Evolutionary conservation across 2,113 vertebrate genomes (phyloP).

Genomic region (Xyliphius kryptos): DNA sequence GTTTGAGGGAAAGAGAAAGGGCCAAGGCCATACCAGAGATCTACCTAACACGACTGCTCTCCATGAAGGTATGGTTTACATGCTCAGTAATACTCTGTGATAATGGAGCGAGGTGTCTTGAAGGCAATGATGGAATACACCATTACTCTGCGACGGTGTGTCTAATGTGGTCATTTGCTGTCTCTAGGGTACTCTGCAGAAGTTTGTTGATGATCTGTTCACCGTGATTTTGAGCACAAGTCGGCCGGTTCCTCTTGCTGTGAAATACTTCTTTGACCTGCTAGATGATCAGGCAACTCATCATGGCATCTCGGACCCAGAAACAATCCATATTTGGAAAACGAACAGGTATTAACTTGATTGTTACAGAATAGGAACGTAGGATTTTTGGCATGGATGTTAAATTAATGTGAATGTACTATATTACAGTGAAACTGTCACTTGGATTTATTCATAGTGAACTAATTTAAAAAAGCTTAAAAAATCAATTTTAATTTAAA

Average conservation of each 20-base stretch:
- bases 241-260: slow-evolving; percentile 84
- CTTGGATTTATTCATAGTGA: too few relatives aligned
- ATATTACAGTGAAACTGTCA: too few relatives aligned
- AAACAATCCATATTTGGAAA: slow-evolving; percentile 98
- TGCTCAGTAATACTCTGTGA: too few relatives aligned
- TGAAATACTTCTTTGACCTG: slow-evolving; percentile 97
- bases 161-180: not conserved
- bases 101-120: too few relatives aligned
- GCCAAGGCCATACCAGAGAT: slow-evolving; percentile 97
- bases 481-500: too few relatives aligned
- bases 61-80: slow-evolving; percentile 81
- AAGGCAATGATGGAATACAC: not conserved
- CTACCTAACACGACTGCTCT: slow-evolving; percentile 95
- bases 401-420: too few relatives aligned
- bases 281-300: slow-evolving; percentile 87
- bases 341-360: slow-evolving; percentile 82
- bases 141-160: not conserved
- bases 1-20: slow-evolving; percentile 83
- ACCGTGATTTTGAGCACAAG: slow-evolving; percentile 92
- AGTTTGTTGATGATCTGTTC: slow-evolving; percentile 96
- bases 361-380: too few relatives aligned
- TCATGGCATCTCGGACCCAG: slow-evolving; percentile 82
- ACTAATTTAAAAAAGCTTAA: too few relatives aligned
- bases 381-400: too few relatives aligned
- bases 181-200: slow-evolving; percentile 88